A percentile compares a stretch with the other conserved stretches of the same genome.
phyloP scores from a whole-genome alignment of 2,888 invertebrate genomes.

The Isotomurus palustris region DNA sequence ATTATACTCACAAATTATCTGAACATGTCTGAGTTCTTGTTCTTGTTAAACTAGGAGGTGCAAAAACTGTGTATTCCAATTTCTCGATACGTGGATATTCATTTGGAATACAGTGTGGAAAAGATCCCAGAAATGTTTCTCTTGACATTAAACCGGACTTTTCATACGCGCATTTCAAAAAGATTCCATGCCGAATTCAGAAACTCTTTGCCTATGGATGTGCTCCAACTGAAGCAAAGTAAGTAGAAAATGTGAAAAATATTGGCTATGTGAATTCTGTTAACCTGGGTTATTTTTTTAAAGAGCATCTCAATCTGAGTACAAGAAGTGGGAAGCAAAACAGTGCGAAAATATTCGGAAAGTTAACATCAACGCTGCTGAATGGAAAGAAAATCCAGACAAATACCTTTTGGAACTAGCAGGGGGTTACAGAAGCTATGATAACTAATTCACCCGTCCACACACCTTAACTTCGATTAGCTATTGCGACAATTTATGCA shows the following conservation, averaged over 20 bases:
- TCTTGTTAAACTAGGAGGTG: constrained; percentile 52
- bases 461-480: too few relatives aligned
- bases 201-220: constrained; percentile 81
- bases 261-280: not conserved
- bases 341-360: constrained; percentile 80
- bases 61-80: constrained; percentile 79
- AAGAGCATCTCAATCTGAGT: constrained; percentile 75
- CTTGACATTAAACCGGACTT: constrained; percentile 71
- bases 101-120: constrained; percentile 73
- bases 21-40: too few relatives aligned
- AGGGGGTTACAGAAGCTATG: constrained; percentile 41
- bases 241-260: constrained; percentile 48
- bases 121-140: constrained; percentile 70
- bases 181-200: constrained; percentile 61
- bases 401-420: constrained; percentile 57
- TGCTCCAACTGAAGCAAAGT: constrained; percentile 63
- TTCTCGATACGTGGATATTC: constrained; percentile 78
- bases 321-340: constrained; percentile 84
- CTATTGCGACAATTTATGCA: too few relatives aligned
- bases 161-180: constrained; percentile 63
- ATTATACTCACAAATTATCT: too few relatives aligned
- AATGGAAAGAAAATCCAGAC: constrained; percentile 95
- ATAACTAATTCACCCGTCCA: constrained; percentile 19
- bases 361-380: constrained; percentile 80
- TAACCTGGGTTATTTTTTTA: not conserved